These are phyloP conservation scores for Cerastis rubricosa DNA, from an alignment of 2,888 invertebrate species.

Conservation along the genomic window DNA sequence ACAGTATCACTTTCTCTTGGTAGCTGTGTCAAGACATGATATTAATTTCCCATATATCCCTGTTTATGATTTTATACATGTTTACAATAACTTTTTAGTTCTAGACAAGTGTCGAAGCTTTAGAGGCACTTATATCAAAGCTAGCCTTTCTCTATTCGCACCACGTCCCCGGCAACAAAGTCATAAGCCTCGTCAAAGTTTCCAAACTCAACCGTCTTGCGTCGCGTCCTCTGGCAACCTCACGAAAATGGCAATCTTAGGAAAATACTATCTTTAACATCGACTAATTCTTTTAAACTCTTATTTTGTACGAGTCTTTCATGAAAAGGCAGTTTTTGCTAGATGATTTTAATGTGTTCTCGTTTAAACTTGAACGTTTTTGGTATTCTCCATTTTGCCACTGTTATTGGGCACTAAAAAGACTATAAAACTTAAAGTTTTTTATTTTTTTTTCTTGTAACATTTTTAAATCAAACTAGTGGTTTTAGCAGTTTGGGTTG, in stretches of 20 bases:
- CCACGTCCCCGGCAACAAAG: conserved; percentile 67
- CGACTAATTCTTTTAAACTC: conserved; percentile 41
- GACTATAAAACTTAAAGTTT: neutral
- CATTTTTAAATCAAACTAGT: neutral
- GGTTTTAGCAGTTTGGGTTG: neutral
- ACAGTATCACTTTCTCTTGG: neutral
- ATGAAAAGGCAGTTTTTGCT: conserved; percentile 10
- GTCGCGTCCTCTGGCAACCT: conserved; percentile 48
- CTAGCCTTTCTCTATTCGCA: conserved; percentile 53
- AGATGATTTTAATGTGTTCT: conserved; percentile 3
- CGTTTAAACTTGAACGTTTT: neutral
- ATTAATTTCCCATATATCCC: neutral
- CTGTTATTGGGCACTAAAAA: neutral
- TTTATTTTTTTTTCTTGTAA: neutral
- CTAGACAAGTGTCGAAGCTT: conserved; percentile 57
- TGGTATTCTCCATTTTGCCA: neutral
- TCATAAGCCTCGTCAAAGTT: conserved; percentile 72
- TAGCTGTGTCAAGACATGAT: neutral
- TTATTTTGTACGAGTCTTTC: conserved; percentile 17
- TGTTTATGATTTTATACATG: conserved; percentile 18
- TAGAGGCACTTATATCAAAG: conserved; percentile 50
- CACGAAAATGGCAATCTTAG: conserved; percentile 55
- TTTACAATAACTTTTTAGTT: conserved; percentile 46
- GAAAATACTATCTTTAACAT: conserved; percentile 58
- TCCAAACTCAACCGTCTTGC: conserved; percentile 55